Evolutionary conservation across 2,888 invertebrate species (phyloP), one percentile per base, ranked within the genome.

Genomic region (Tenthredo notha): DNA sequence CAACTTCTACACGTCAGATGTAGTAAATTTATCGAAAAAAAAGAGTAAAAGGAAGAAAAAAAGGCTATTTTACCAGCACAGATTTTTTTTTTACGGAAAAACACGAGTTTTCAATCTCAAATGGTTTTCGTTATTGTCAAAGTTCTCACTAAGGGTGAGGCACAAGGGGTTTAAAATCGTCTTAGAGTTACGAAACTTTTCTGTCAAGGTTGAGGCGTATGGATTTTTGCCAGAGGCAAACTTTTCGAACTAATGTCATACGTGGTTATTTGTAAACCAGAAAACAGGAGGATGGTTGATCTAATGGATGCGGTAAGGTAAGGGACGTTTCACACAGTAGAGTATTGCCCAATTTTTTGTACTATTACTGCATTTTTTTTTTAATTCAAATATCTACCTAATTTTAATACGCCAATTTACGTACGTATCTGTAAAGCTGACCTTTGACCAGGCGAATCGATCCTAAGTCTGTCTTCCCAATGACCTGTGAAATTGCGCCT

Each of bases 391-490:
- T 54, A n/a, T n/a, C 54, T 7, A n/a, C n/a, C n/a, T 7, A 25
- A 61, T 61, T 61, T 21, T 58, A 0, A 58, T n/a, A 58, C 58
- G 21, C 3, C 9, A 10, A 21, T 40, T 37, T 3, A 12, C n/a
- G 37, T 21, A 58, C 9, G 2, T 21, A 18, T 40, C 10, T 61
- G 33, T 33, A 40, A 58, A 33, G 61, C 61, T 58, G 80, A 80
- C 80, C 61, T 58, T 25, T 80, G 58, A 25, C 40, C 58, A 37
- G n/a, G 21, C 10, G 21, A 61, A 80, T 80, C 40, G 61, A 80
- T 80, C 40, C 5, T 50, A 61, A 50, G 37, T 21, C 1, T 40
- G 61, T 80, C 61, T 15, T 2, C 40, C 61, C 61, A 61, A 40
- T 58, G 58, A 25, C 40, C 15, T 40, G 61, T 58, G 50, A 77